Conservation (phyloP, 2,797 vertebrate genomes). For the Lagodon rhomboides region DNA sequence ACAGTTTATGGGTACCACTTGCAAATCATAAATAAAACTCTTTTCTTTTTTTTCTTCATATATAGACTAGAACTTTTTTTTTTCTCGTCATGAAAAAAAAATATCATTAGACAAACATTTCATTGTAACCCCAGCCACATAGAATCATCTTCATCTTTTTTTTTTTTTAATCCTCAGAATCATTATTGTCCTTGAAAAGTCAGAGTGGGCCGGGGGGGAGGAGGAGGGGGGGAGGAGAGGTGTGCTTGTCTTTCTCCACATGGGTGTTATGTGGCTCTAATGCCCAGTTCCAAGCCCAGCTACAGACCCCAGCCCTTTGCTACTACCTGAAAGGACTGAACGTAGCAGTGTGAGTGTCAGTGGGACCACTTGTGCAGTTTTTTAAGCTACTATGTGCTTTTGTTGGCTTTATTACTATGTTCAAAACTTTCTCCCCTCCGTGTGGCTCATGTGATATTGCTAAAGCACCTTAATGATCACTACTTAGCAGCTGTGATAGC, state of each 20-base stretch:
- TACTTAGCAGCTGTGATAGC: constrained; percentile 47
- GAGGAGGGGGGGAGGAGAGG: constrained; percentile 67
- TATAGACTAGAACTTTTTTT: constrained; percentile 66
- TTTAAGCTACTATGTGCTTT: constrained; percentile 65
- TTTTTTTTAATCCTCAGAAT: constrained; percentile 73
- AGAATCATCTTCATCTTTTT: constrained; percentile 71
- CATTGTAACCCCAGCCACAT: constrained; percentile 86
- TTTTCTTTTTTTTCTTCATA: constrained; percentile 60
- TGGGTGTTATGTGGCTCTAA: constrained; percentile 85
- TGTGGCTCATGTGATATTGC: constrained; percentile 57
- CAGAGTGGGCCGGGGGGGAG: constrained; percentile 81
- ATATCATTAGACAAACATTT: constrained; percentile 85
- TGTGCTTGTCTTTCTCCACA: constrained; percentile 82
- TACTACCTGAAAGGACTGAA: constrained; percentile 70
- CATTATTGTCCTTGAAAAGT: constrained; percentile 85
- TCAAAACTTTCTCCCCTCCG: constrained; percentile 24
- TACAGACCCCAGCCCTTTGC: constrained; percentile 65
- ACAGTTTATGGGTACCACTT: constrained; percentile 89
- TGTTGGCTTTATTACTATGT: constrained; percentile 51
- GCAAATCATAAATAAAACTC: constrained; percentile 82
- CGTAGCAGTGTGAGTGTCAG: constrained; percentile 44
- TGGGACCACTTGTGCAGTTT: constrained; percentile 51
- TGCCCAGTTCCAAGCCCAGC: constrained; percentile 74
- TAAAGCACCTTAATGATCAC: constrained; percentile 69
- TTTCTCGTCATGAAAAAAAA: constrained; percentile 71